Percentiles rank a stretch among this genome's conserved stretches.
phyloP scores from a whole-genome alignment of 2,113 vertebrate genomes.

The Zosterops pallidus region DNA sequence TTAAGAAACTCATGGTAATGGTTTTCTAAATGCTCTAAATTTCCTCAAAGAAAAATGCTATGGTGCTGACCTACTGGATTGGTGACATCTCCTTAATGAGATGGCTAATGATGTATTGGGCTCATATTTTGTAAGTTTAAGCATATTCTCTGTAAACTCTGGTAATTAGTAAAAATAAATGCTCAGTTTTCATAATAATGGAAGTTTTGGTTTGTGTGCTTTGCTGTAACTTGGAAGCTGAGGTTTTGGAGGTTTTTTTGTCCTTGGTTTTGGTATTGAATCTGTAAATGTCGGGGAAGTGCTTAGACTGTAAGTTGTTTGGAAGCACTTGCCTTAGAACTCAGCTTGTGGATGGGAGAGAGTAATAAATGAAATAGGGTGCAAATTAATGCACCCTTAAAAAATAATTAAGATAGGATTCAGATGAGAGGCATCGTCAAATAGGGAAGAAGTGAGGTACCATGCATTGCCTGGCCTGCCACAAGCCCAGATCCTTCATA shows the following conservation, averaged over 20 bases:
- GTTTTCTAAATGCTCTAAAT: background rate
- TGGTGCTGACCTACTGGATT: background rate
- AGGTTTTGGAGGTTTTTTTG: background rate
- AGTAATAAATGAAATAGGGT: background rate
- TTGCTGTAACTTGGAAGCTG: background rate
- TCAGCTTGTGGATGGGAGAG: background rate
- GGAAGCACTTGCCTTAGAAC: background rate
- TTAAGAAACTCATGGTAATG: background rate
- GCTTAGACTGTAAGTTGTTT: background rate
- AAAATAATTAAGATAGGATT: background rate
- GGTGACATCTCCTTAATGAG: background rate
- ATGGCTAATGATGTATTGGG: background rate
- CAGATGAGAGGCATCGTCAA: background rate
- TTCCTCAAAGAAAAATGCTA: background rate
- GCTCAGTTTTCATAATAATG: background rate
- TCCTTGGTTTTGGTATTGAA: background rate
- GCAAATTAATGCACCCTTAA: background rate
- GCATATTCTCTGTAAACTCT: background rate
- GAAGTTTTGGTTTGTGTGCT: background rate
- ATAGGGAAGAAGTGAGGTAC: background rate
- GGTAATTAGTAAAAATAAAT: background rate
- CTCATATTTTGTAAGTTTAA: background rate
- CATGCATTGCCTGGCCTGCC: background rate
- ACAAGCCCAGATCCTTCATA: background rate
- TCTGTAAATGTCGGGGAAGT: background rate